Evolutionary conservation across 2,797 vertebrate genomes (phyloP), one percentile per base, ranked within the genome.

Genomic region (Peromyscus attwateri): DNA sequence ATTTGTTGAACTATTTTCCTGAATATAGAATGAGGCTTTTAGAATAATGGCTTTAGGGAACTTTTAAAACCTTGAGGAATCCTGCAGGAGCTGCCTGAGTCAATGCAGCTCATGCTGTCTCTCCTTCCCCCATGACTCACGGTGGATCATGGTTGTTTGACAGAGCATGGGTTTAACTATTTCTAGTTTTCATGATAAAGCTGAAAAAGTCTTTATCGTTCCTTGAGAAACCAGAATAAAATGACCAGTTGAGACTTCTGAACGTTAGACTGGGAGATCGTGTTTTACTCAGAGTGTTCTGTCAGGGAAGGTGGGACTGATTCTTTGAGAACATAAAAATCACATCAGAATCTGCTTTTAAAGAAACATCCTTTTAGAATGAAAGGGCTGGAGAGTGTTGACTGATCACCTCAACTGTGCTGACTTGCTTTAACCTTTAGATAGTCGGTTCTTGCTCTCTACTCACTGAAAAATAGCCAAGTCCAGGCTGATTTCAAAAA

Each of bases 351-450:
- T 6, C n/a, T 97, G 60, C 55, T 87, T 95, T 94, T 94, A 92
- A 95, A 49, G 70, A 93, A 97, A 60, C 19, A 84, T 68, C 7
- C 23, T 88, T 93, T 92, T 34, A 76, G n/a, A 75, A 95, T n/a
- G 60, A 81, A 83, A 79, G 49, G 70, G 64, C 80, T 95, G 87
- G 81, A 62, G 66, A 96, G 71, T 82, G 82, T 89, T 46, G 85
- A 96, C 68, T 96, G 81, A 46, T 87, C 40, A 76, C 29, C 29
- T 66, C 23, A 27, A 71, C 57, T 29, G 1, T 80, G 96, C 79
- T 80, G 97, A 96, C 73, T 62, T 6, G 55, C 21, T 73, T 94
- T 95, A 73, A 83, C 90, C 75, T 95, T 95, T 88, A 89, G 31
- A 91, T 77, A 60, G 60, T 95, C 9, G 81, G 23, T 76, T 34